A percentile compares a stretch with the other conserved stretches of the same genome.
Evolutionary conservation across 1,140 invertebrate genomes (phyloP).

Genomic region (Drosophila orosa): DNA sequence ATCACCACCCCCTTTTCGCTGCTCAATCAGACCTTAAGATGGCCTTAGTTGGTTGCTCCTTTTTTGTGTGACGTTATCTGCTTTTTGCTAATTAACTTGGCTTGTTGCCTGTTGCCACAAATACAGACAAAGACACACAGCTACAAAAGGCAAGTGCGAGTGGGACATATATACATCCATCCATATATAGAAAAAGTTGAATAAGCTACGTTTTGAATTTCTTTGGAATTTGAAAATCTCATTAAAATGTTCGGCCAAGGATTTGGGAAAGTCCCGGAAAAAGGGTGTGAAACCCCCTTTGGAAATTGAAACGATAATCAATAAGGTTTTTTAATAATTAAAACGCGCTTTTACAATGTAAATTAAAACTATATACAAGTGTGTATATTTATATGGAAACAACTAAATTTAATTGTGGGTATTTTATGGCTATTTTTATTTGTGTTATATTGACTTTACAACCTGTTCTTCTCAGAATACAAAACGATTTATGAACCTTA

Average conservation of each 20-base stretch:
- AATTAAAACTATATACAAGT: neutral
- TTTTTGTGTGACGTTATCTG: slow-evolving; percentile 78
- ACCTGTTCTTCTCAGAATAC: neutral
- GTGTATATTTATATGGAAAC: no score
- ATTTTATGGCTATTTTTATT: no score
- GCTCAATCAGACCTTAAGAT: slow-evolving; percentile 51
- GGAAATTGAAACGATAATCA: neutral
- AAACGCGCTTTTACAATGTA: neutral
- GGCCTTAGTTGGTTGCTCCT: slow-evolving; percentile 70
- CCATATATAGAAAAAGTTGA: slow-evolving; percentile 37
- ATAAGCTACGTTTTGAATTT: slow-evolving; percentile 62
- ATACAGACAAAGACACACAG: slow-evolving; percentile 20
- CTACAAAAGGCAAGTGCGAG: slow-evolving; percentile 1
- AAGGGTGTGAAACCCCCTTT: neutral
- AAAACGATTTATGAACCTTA: neutral
- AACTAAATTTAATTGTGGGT: no score
- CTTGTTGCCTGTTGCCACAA: slow-evolving; percentile 62
- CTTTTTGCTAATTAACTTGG: slow-evolving; percentile 81
- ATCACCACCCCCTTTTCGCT: slow-evolving; percentile 18
- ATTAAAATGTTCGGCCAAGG: slow-evolving; percentile 69
- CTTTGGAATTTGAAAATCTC: slow-evolving; percentile 74
- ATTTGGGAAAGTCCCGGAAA: slow-evolving; percentile 7
- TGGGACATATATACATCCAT: slow-evolving; percentile 9
- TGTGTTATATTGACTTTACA: neutral
- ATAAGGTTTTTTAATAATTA: neutral